Base-by-base conservation (phyloP, 2,888 invertebrate genomes). In the Eumerus sabulonum region DNA sequence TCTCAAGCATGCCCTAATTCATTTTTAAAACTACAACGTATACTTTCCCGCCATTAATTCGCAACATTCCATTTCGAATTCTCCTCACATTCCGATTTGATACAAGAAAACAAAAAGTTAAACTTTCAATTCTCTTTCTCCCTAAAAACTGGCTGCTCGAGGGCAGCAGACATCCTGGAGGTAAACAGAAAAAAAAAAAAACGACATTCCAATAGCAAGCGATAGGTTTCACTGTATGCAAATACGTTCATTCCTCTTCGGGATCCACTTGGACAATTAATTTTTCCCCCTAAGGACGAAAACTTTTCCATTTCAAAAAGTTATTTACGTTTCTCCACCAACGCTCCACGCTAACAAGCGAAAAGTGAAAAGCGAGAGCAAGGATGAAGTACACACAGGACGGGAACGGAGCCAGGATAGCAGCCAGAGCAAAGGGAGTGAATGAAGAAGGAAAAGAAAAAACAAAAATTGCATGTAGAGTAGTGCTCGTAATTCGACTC, bases 261-360 rank as follows among this genome's bases (percentile, higher is more conserved):
- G n/a, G 4, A 67, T 62, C 47, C 47, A 63, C 63, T 73, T 59
- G 53, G 38, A 79, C 73, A 73, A 73, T 79, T 79, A 73, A 62
- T 73, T 73, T 68, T 54, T 42, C 45, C 38, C 59, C 59, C 68
- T 42, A 13, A 44, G 63, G 68, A 63, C n/a, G 27, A 59, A 66
- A 68, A 73, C 16, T 67, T 73, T 63, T 73, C 17, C 59, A 45
- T 59, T 11, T 18, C 42, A 47, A 9, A 76, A 71, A 70, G 36
- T 53, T 72, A 67, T 67, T 67, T 67, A 42, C 51, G 62, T 62
- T 53, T 47, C 42, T n/a, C 57, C 7, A 35, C 36, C 48, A 17
- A 17, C n/a, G 44, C 9, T 47, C 19, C 17, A n/a, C 14, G 47
- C 12, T n/a, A 27, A 27, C 27, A 53, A 35, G 35, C 19, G 19